Evolutionary conservation across 2,113 vertebrate genomes (phyloP).

Genomic region (Scophthalmus maximus): DNA sequence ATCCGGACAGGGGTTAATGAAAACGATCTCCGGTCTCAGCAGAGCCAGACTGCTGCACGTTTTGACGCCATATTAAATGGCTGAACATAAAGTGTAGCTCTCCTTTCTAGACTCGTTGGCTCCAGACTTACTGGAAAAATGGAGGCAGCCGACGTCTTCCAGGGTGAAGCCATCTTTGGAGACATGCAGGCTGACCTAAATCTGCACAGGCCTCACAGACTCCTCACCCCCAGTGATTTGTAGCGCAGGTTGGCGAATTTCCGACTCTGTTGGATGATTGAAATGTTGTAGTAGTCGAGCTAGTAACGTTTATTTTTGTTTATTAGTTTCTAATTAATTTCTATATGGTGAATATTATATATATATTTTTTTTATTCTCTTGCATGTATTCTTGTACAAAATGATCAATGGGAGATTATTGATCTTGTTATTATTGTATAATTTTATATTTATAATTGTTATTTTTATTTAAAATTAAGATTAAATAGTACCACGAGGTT

Average conservation of each 20-base stretch:
- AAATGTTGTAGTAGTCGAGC: no score
- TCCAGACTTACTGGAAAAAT: conserved; percentile 54
- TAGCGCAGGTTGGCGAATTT: background rate
- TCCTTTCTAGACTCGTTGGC: conserved; percentile 68
- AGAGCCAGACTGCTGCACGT: conserved; percentile 48
- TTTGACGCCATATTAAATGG: conserved; percentile 60
- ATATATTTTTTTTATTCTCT: background rate
- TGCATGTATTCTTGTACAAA: background rate
- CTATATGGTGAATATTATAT: background rate
- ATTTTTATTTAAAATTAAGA: background rate
- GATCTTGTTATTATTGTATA: no score
- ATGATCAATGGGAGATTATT: background rate
- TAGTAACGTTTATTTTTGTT: background rate
- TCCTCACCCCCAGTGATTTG: background rate
- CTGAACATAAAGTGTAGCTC: conserved; percentile 61
- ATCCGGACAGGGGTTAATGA: conserved; percentile 49
- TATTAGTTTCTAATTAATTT: no score
- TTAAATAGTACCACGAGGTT: background rate
- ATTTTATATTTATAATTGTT: no score
- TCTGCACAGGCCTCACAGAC: conserved; percentile 33
- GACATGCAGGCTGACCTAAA: conserved; percentile 47
- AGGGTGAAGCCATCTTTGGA: conserved; percentile 42
- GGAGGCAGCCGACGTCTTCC: conserved; percentile 46
- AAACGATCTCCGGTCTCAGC: conserved; percentile 57
- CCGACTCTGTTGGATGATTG: background rate